phyloP scores from a whole-genome alignment of 2,113 vertebrate species.

The Crotalus tigris region DNA sequence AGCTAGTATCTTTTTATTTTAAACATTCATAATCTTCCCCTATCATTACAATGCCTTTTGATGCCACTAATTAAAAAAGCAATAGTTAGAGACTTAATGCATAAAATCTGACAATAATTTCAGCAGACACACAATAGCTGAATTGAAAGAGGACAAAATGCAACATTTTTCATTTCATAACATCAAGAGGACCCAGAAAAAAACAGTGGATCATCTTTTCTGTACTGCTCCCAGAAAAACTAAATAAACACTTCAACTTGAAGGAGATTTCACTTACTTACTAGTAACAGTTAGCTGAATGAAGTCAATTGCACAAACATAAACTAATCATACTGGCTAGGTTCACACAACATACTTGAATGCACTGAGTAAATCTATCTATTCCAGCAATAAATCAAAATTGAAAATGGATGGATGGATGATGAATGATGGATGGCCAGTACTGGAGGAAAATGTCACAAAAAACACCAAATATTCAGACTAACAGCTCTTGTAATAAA shows the following conservation, averaged over 20 bases:
- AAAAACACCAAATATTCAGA: not conserved
- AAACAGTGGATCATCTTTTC: not conserved
- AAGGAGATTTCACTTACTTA: not conserved
- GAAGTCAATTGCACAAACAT: not conserved
- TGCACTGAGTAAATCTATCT: not conserved
- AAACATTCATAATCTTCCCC: not conserved
- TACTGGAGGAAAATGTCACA: not conserved
- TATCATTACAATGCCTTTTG: not conserved
- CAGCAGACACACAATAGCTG: not conserved
- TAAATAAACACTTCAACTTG: not conserved
- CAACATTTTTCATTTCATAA: not conserved
- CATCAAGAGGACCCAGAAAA: not conserved
- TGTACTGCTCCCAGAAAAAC: not conserved
- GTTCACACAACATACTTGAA: not conserved
- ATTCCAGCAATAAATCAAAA: not conserved
- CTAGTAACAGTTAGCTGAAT: not conserved
- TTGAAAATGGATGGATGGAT: not conserved
- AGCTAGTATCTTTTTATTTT: not conserved
- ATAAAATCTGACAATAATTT: not conserved
- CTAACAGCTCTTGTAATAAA: not conserved
- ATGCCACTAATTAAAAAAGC: not conserved
- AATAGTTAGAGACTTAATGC: not conserved
- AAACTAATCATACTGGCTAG: not conserved
- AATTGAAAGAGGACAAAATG: not conserved
- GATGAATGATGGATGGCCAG: not conserved